These are phyloP conservation scores for Coenobita brevimanus DNA, from an alignment of 1,140 invertebrate genomes.

Conservation along the genomic window DNA sequence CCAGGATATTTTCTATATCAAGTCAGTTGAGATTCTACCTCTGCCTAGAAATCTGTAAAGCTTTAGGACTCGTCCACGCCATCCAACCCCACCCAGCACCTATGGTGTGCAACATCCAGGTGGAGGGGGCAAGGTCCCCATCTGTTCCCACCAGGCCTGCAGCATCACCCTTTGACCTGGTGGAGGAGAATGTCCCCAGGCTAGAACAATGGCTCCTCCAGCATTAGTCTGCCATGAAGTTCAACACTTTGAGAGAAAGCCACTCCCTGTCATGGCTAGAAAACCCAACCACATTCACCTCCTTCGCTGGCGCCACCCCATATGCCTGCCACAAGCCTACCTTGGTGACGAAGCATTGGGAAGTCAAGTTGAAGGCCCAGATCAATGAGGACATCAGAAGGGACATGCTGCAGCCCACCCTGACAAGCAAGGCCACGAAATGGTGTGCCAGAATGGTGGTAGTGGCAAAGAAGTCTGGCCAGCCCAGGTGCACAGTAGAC, in stretches of 20 bases:
- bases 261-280: constrained; percentile 12
- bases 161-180: neutral
- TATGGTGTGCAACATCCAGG: neutral
- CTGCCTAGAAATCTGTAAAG: neutral
- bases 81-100: neutral
- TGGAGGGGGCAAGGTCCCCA: neutral
- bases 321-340: too few relatives aligned
- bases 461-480: too few relatives aligned
- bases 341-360: constrained; percentile 27
- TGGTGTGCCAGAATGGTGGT: too few relatives aligned
- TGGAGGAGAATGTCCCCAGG: too few relatives aligned
- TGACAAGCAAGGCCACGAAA: neutral
- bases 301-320: too few relatives aligned
- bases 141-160: neutral
- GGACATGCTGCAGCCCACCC: constrained; percentile 22
- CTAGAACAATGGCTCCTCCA: too few relatives aligned
- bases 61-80: too few relatives aligned
- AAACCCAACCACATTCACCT: neutral
- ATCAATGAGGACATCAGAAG: constrained; percentile 26
- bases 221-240: neutral
- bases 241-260: constrained; percentile 15
- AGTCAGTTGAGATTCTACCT: constrained; percentile 9
- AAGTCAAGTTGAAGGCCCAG: too few relatives aligned
- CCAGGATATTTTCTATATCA: too few relatives aligned
- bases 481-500: too few relatives aligned